Evolutionary conservation across 2,797 vertebrate species (phyloP).

Genomic region (Acipenser ruthenus): DNA sequence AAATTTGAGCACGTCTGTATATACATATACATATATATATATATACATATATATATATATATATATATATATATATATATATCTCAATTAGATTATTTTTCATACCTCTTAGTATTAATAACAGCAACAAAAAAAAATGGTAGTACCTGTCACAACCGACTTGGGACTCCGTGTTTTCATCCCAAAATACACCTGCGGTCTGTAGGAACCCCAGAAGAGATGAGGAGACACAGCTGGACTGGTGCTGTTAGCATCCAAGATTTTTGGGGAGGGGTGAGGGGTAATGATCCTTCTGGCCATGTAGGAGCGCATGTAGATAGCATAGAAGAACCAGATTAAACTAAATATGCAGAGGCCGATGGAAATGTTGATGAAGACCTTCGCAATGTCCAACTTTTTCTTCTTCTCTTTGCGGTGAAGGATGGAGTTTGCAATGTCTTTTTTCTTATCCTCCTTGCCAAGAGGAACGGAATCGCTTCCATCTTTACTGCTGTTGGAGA

Average conservation of each 20-base stretch:
- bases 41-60: no score
- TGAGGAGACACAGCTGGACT: constrained; percentile 56
- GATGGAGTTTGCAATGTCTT: constrained; percentile 30
- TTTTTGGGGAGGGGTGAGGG: constrained; percentile 60
- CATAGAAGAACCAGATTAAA: constrained; percentile 71
- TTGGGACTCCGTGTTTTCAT: constrained; percentile 87
- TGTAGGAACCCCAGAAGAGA: constrained; percentile 88
- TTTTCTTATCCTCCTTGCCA: constrained; percentile 58
- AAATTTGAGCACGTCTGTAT: no score
- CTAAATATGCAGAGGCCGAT: constrained; percentile 69
- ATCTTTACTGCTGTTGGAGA: constrained; percentile 18
- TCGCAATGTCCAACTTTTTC: constrained; percentile 64
- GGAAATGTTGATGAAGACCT: constrained; percentile 70
- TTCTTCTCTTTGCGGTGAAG: constrained; percentile 59
- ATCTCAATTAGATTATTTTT: no score
- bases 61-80: no score
- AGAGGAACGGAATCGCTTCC: constrained; percentile 45
- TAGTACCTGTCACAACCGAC: constrained; percentile 71
- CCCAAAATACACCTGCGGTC: constrained; percentile 89
- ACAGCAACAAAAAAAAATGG: background rate
- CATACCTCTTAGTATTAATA: no score
- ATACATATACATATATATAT: no score
- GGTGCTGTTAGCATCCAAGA: constrained; percentile 60
- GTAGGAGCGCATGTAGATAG: constrained; percentile 59
- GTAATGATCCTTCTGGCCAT: constrained; percentile 63